Conservation (phyloP, 2,888 invertebrate genomes). For the Watsonalla binaria region DNA sequence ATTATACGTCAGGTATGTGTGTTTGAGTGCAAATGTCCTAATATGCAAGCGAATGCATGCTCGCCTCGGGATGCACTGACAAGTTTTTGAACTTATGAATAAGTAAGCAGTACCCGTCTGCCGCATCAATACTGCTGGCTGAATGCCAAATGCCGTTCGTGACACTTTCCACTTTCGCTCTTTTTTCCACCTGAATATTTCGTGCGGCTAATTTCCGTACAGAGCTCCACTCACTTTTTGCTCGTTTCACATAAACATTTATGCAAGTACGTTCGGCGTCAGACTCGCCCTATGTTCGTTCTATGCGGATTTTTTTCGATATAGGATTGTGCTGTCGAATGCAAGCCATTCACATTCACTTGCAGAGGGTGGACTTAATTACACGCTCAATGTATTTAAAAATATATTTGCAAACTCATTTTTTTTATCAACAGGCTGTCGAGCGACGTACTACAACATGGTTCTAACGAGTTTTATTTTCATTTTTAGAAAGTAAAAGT, state of each 20-base stretch:
- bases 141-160: slow-evolving; percentile 72
- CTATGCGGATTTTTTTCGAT: not conserved
- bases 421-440: too few relatives aligned
- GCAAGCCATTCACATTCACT: not conserved
- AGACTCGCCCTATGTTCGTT: not conserved
- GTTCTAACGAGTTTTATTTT: too few relatives aligned
- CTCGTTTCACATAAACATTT: slow-evolving; percentile 6
- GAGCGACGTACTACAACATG: too few relatives aligned
- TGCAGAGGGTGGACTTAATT: not conserved
- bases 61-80: slow-evolving; percentile 38
- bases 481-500: too few relatives aligned
- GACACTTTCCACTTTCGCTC: slow-evolving; percentile 71
- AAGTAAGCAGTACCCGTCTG: slow-evolving; percentile 69
- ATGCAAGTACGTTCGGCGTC: slow-evolving; percentile 5
- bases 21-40: slow-evolving; percentile 24
- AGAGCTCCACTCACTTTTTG: slow-evolving; percentile 13
- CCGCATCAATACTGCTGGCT: slow-evolving; percentile 69
- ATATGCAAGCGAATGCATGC: slow-evolving; percentile 30
- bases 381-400: not conserved
- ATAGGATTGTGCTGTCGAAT: not conserved
- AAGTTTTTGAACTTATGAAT: slow-evolving; percentile 76
- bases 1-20: not conserved
- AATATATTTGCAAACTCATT: too few relatives aligned
- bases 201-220: slow-evolving; percentile 55
- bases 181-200: slow-evolving; percentile 55